Evolutionary conservation across 2,888 invertebrate species (phyloP), one percentile per base, ranked within the genome.

Genomic region (Drosophila atripex): DNA sequence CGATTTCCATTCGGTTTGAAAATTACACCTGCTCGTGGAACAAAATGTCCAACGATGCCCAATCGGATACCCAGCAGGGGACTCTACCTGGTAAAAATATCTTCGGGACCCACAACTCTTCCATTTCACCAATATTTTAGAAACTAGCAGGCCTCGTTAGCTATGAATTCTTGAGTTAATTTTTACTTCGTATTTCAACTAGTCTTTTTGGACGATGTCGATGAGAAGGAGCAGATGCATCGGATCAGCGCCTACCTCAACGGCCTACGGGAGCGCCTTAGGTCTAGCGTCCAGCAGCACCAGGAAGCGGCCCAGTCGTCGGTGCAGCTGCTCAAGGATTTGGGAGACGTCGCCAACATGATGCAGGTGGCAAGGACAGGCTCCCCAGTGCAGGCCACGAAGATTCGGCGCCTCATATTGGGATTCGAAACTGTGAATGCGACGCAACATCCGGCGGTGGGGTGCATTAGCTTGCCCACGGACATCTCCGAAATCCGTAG

Each of bases 171-270:
- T 45, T 32, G 18, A 25, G 43, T 9, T 21, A 25, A 8, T 25
- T 5, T 32, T 32, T n/a, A 35, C 14, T 12, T 2, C 1, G 12
- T 23, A 41, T 28, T 28, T 5, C 1, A 12, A 25, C 12, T 28
- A 82, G 76, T 21, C 1, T 14, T 71, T 3, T 14, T 55, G n/a
- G 51, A 46, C 8, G 46, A 60, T 14, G 45, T 38, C 1, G 38
- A 53, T 9, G 78, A 78, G 21, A 60, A 64, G 1, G 50, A 77
- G 25, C 65, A 75, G 32, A 74, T 74, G 4, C 76, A 79, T 14
- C 76, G 75, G n/a, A 77, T 87, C 23, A 79, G 80, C 71, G 39
- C 64, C 1, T 89, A 88, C 57, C 61, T 90, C 8, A 76, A 75
- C 0, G 76, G 80, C 46, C 68, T 90, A 0, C 79, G 85, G 28